These are phyloP conservation scores for Chorisops tibialis DNA, from an alignment of 2,888 invertebrate genomes.

Conservation along the genomic window DNA sequence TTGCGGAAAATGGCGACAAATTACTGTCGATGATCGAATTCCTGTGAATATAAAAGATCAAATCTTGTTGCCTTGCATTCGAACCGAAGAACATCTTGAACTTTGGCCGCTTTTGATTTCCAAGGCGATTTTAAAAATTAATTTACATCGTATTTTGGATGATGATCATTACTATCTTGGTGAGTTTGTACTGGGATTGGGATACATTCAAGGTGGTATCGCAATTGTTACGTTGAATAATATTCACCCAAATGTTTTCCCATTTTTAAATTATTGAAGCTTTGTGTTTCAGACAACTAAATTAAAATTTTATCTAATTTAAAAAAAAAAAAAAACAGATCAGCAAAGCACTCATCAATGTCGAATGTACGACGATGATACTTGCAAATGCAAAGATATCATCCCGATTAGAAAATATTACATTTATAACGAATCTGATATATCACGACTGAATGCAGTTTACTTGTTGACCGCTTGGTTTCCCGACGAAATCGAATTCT, in stretches of 20 bases:
- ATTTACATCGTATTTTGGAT: slow-evolving; percentile 48
- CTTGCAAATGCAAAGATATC: slow-evolving; percentile 16
- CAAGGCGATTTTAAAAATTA: slow-evolving; percentile 53
- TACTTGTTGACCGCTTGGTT: slow-evolving; percentile 12
- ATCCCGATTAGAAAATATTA: slow-evolving; percentile 1
- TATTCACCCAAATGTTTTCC: no score
- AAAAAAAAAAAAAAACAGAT: no score
- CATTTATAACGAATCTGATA: slow-evolving; percentile 8
- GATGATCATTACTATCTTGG: slow-evolving; percentile 41
- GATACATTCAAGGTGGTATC: no score
- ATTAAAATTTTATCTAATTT: no score
- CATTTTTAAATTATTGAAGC: no score
- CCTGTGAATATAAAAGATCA: slow-evolving; percentile 48
- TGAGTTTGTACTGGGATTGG: no score
- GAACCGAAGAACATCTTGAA: slow-evolving; percentile 41
- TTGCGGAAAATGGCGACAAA: slow-evolving; percentile 54
- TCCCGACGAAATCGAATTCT: slow-evolving; percentile 4
- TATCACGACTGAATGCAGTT: slow-evolving; percentile 18
- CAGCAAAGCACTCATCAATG: slow-evolving; percentile 47
- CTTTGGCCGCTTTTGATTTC: slow-evolving; percentile 54
- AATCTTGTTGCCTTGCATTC: slow-evolving; percentile 47
- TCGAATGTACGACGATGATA: slow-evolving; percentile 12
- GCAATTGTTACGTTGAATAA: no score
- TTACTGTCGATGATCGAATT: slow-evolving; percentile 53
- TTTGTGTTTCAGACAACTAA: no score